These are phyloP conservation scores for Dipodomys ordii DNA, from an alignment of 2,113 vertebrate species.

Conservation along the genomic window DNA sequence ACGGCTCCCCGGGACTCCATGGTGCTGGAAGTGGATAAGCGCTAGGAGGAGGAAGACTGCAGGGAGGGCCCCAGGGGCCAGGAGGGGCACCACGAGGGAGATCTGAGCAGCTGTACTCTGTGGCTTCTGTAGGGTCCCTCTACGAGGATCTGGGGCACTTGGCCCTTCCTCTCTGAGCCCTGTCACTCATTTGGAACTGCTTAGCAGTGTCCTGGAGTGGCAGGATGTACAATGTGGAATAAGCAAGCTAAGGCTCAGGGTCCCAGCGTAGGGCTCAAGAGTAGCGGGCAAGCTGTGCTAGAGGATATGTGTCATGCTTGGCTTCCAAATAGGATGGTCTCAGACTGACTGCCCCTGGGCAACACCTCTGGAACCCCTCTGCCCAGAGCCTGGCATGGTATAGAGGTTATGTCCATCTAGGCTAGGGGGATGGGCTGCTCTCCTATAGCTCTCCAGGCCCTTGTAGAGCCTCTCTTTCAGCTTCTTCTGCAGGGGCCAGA, in stretches of 20 bases:
- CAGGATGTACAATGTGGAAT: background rate
- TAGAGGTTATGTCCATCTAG: background rate
- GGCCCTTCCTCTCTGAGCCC: background rate
- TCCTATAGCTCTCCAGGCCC: background rate
- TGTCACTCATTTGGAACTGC: background rate
- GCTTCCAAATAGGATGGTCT: background rate
- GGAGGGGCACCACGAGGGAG: background rate
- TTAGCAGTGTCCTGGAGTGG: background rate
- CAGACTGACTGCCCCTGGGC: background rate
- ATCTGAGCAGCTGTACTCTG: background rate
- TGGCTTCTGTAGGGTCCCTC: background rate
- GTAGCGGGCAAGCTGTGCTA: rapidly evolving
- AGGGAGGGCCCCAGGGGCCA: no score
- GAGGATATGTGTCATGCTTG: rapidly evolving
- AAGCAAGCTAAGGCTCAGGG: background rate
- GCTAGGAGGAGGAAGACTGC: background rate
- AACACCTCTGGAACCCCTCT: background rate
- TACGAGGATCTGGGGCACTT: background rate
- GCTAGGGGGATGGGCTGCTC: background rate
- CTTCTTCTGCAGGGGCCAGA: background rate
- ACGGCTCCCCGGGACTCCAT: rapidly evolving
- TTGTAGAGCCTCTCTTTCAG: background rate
- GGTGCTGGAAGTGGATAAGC: background rate
- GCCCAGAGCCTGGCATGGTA: background rate
- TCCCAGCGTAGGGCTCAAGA: rapidly evolving